Evolutionary conservation across 2,797 vertebrate species (phyloP), one percentile per base, ranked within the genome.

Genomic region (Sebastes miniatus): DNA sequence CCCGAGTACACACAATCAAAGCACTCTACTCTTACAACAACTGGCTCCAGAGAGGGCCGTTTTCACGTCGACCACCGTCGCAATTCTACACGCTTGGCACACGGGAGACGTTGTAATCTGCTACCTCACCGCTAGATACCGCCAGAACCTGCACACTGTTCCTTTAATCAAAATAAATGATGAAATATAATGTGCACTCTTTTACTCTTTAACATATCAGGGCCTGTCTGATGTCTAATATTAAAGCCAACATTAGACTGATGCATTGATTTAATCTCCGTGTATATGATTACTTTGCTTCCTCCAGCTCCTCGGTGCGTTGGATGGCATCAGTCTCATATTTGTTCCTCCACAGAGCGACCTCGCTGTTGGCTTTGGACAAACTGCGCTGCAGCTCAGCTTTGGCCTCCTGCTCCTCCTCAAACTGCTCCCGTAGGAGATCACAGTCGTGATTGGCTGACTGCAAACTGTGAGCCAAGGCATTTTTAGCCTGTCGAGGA

Each of bases 361-460:
- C 96, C 87, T 97, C 96, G 0, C 83, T 91, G 93, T 97, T 97
- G 65, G 96, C 95, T 85, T 96, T 97, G 67, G 96, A 97, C 83
- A 97, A 84, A 66, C 88, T 78, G 1, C 96, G 94, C 88, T 96
- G 96, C 16, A 97, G 91, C 91, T 97, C 96, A 0, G 95, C 95
- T 76, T 96, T 97, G 82, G 96, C 96, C 79, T 97, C 96, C 5
- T 87, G 95, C 79, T 97, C 96, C 79, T 97, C 96, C 80, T 97
- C 96, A 0, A 91, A 96, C 77, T 97, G 96, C 83, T 97, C 96
- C 1, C 96, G 86, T 1, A 97, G 91, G 73, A 98, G 91, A 67
- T 97, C 96, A 11, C 96, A 96, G 94, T 98, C 96, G 0, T 97
- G 97, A 12, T 95, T 95, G 6, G 96, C 82, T 0, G 97, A 97